Conservation (phyloP, 2,797 vertebrate species). For the Hyperoplus lanceolatus region DNA sequence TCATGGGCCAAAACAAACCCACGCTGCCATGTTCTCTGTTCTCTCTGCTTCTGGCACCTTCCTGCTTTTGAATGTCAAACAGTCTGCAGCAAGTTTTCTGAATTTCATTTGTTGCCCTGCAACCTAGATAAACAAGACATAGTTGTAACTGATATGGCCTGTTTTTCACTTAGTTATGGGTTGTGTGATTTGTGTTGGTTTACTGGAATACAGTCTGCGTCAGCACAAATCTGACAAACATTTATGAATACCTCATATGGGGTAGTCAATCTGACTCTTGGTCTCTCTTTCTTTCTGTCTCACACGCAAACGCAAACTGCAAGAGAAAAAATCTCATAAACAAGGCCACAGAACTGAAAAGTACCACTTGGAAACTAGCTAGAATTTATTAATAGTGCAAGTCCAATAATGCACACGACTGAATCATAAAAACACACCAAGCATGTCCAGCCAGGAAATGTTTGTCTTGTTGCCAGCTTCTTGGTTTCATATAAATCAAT, state of each 20-base stretch:
- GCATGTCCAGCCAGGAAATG: constrained; percentile 61
- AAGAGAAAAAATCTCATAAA: constrained; percentile 31
- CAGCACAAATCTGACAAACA: constrained; percentile 55
- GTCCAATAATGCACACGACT: constrained; percentile 52
- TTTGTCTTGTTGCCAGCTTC: constrained; percentile 65
- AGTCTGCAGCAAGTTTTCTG: constrained; percentile 37
- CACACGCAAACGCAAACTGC: constrained; percentile 1
- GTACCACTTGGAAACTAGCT: constrained; percentile 45
- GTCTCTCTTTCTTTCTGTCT: neutral
- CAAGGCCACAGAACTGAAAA: constrained; percentile 27
- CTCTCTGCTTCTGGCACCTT: constrained; percentile 55
- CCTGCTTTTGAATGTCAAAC: constrained; percentile 55
- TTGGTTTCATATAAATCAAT: constrained; percentile 46
- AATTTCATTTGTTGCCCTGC: constrained; percentile 30
- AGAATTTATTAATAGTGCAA: constrained; percentile 45
- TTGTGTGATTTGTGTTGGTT: constrained; percentile 45
- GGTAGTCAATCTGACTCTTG: constrained; percentile 13
- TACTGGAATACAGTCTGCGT: constrained; percentile 66
- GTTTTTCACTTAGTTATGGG: constrained; percentile 49
- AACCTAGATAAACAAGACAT: constrained; percentile 13
- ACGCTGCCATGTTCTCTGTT: constrained; percentile 48
- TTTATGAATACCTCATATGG: constrained; percentile 52
- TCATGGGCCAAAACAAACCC: constrained; percentile 63
- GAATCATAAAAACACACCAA: constrained; percentile 61
- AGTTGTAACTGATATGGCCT: constrained; percentile 32